Evolutionary conservation across 2,113 vertebrate genomes (phyloP), one percentile per base, ranked within the genome.

Genomic region (Bagarius yarrelli): DNA sequence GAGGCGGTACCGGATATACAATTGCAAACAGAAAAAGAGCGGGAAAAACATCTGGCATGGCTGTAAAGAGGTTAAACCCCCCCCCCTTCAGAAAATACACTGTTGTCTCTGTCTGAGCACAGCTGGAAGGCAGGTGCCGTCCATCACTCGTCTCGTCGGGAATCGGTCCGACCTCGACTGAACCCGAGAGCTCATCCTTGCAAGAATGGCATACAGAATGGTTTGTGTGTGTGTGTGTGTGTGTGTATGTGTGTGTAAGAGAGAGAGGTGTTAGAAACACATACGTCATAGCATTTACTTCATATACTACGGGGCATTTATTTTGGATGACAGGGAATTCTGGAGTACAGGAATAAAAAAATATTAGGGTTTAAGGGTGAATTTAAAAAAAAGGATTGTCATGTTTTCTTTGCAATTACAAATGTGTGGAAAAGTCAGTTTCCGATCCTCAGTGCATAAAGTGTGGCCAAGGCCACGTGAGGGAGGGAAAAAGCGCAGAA

Each of bases 111-210:
- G 60, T 66, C 61, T 78, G 72, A 79, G 80, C 61, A 79, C 83
- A 85, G 83, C 83, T 85, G 80, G 76, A 76, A 75, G 70, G 76
- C 71, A 82, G 80, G 80, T 80, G 81, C 80, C 76, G 76, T 79
- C 76, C 73, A 82, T 85, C 70, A 85, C 78, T 60, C 30, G 77
- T 78, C 80, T 76, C 53, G 30, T 32, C 57, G 52, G 40, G 44
- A 76, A 82, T 56, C 74, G 19, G n/a, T 47, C 61, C 52, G 73
- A 64, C 80, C 84, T 73, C 19, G 63, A 74, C 44, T 55, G 80
- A 82, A 73, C 56, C 63, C 19, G 27, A 50, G 52, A 34, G 25
- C 70, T 52, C 44, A 52, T 71, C 44, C 9, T 52, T 47, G 50
- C 1, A 50, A 44, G 8, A 27, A 50, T 0, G 14, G 8, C 11